These are phyloP conservation scores for Poecilus cupreus DNA, from an alignment of 2,888 invertebrate genomes.

Conservation along the genomic window DNA sequence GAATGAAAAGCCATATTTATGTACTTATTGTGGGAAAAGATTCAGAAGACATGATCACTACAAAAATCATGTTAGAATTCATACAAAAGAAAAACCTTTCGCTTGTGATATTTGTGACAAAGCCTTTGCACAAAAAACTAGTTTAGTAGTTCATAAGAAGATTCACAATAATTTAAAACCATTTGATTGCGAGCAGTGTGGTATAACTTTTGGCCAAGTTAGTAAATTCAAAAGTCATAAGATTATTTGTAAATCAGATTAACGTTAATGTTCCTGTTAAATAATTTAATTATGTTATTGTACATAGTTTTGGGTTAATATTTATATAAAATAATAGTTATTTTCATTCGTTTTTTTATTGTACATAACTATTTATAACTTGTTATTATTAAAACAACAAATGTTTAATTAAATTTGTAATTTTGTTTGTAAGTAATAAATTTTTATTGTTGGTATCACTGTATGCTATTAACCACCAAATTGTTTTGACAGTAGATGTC, in stretches of 20 bases:
- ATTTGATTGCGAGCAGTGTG: not conserved
- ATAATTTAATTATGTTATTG: too few relatives aligned
- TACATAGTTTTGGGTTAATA: too few relatives aligned
- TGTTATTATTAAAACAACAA: too few relatives aligned
- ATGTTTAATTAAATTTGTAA: too few relatives aligned
- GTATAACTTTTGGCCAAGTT: not conserved
- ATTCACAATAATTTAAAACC: not conserved
- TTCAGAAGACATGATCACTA: slow-evolving; percentile 71
- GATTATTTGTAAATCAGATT: not conserved
- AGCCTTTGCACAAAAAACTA: slow-evolving; percentile 74
- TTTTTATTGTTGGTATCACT: not conserved
- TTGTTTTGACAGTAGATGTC: not conserved
- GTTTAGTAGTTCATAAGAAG: slow-evolving; percentile 48
- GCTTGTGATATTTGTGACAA: slow-evolving; percentile 71
- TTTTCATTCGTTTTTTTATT: not conserved
- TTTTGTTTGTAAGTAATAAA: not conserved
- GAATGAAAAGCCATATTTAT: slow-evolving; percentile 73
- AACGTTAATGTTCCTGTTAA: too few relatives aligned
- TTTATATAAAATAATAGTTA: too few relatives aligned
- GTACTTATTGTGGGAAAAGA: slow-evolving; percentile 71
- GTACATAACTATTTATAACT: too few relatives aligned
- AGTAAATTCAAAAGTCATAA: not conserved
- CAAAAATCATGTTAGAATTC: slow-evolving; percentile 74
- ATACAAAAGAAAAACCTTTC: slow-evolving; percentile 75
- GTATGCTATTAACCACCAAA: not conserved